Conservation (phyloP, 2,797 vertebrate species). For the Falco cherrug region DNA sequence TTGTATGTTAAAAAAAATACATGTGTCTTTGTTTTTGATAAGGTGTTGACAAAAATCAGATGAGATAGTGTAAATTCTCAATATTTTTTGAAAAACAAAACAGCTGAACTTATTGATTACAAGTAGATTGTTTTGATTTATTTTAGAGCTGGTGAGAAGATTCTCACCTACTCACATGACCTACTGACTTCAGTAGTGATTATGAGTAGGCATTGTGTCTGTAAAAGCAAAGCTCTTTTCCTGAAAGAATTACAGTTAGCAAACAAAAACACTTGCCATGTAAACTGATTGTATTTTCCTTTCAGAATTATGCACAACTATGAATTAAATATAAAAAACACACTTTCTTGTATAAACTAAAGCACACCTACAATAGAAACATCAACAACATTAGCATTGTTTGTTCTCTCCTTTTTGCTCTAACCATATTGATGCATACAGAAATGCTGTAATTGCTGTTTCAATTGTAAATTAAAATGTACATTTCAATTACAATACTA, state of each 20-base stretch:
- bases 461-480: not conserved
- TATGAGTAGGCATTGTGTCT: not conserved
- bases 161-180: not conserved
- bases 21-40: accelerated
- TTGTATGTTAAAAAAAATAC: not conserved
- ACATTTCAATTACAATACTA: not conserved
- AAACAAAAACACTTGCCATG: not conserved
- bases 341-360: not conserved
- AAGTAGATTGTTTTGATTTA: not conserved
- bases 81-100: not conserved
- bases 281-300: not conserved
- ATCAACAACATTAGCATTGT: not conserved
- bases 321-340: not conserved
- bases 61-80: not conserved
- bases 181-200: not conserved
- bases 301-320: not conserved
- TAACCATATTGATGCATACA: not conserved
- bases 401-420: not conserved
- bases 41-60: not conserved
- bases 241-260: not conserved
- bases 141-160: not conserved
- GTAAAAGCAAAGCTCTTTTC: not conserved
- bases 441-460: not conserved
- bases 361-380: not conserved
- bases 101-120: not conserved